Evolutionary conservation across 2,797 vertebrate species (phyloP), one percentile per base, ranked within the genome.

Genomic region (Acrossocheilus wenchowensis): DNA sequence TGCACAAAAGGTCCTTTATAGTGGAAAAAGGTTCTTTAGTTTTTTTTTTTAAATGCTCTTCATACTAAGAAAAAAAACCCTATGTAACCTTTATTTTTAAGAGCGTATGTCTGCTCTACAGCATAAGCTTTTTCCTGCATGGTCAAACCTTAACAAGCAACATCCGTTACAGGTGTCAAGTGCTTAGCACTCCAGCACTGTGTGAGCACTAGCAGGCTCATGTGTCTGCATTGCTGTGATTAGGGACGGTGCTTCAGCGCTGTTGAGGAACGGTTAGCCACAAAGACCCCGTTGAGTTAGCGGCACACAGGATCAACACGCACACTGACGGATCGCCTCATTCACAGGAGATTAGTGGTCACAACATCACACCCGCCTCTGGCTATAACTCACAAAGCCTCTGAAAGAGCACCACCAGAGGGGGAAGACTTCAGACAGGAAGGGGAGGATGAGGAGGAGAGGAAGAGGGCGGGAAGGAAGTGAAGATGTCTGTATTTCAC

Each of bases 311-410:
- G 77, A 48, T 62, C 4, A 26, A 71, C 45, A 17, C 43, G 34
- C 66, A 73, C 68, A 41, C 82, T n/a, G 64, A 75, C 17, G 72
- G 41, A 75, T 50, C 14, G 60, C n/a, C 77, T 80, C 52, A 85
- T 80, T 80, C 82, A 87, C 69, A 54, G 52, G 78, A 84, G 84
- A 85, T 85, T 85, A 77, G 60, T 54, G 72, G 52, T 11, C 3
- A 72, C 39, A 90, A 93, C 90, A 92, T 82, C 92, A 92, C 93
- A 93, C 90, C 91, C 88, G 92, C 90, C 91, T 89, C 92, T 81
- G 91, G 90, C 92, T 45, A 90, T 91, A 89, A 81, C 80, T 87
- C 73, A 82, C 85, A 19, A 69, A 69, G 43, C 19, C 41, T 68
- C 48, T 73, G n/a, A 64, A 34, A 34, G 54, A n/a, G 19, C 39